Evolutionary conservation across 2,113 vertebrate species (phyloP), one percentile per base, ranked within the genome.

Genomic region (Stictonetta naevosa): DNA sequence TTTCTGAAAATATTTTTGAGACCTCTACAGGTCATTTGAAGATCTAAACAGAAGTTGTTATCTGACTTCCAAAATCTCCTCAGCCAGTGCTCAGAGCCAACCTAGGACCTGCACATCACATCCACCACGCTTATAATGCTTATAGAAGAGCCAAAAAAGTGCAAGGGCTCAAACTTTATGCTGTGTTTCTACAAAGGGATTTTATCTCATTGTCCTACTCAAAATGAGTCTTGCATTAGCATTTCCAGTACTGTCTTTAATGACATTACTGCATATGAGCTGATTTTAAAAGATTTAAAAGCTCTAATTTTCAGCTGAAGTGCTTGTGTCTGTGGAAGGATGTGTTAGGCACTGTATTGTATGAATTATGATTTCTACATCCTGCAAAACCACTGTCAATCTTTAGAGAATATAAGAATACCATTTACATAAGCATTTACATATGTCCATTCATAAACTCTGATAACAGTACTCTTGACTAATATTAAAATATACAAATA

Each of bases 371-470:
- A 71, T 83, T 69, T 69, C 25, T 21, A 3, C 42, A 36, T 86
- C 59, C 75, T 90, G 67, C 75, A 94, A 59, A 76, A 80, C 72
- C 72, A 46, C 31, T 85, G 79, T 28, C 59, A 85, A 22, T 46
- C 86, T 87, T 95, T 26, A 58, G 19, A 90, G 59, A 66, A 6
- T 53, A 17, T 21, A 22, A 90, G 78, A 80, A 74, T 80, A 34
- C 20, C 26, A 59, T 88, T 76, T 79, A n/a, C 31, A 38, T 68
- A 62, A 91, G 21, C 10, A 71, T 74, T 84, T 78, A 48, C 46
- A 48, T 48, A 48, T 22, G 42, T 48, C 85, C 60, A 68, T 91
- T 95, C 85, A 86, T 82, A 91, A 92, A 84, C 75, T 81, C 53
- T 78, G 53, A 31, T 79, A 87, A 63, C 13, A 46, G 21, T n/a